Percentiles rank a stretch among this genome's conserved stretches.
Conservation (phyloP, 64 coral and sea anemone species). For the Platygyra sinensis region DNA sequence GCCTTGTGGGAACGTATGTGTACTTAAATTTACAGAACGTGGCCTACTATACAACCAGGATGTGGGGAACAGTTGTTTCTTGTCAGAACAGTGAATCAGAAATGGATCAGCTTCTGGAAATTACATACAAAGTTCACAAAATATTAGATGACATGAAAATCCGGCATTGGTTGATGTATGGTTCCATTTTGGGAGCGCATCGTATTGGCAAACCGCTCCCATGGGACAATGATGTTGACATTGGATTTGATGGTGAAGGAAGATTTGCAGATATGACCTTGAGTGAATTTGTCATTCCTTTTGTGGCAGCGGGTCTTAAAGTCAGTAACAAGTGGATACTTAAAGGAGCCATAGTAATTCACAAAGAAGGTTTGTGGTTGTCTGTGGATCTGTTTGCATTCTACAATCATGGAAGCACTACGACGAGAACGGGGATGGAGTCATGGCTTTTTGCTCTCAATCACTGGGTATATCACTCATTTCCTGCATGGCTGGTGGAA, state of each 20-base stretch:
- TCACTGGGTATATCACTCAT: conserved; percentile 57
- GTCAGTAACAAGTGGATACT: conserved; percentile 55
- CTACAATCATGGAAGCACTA: conserved; percentile 53
- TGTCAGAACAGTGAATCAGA: conserved; percentile 25
- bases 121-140: conserved; percentile 36
- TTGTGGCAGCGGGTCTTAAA: conserved; percentile 31
- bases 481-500: conserved; percentile 56
- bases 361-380: conserved; percentile 11
- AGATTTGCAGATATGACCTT: conserved; percentile 13
- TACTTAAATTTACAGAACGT: neutral
- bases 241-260: conserved; percentile 58
- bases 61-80: conserved; percentile 14
- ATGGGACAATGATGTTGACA: conserved; percentile 74
- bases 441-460: conserved; percentile 55
- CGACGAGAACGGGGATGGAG: conserved; percentile 47
- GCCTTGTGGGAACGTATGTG: neutral
- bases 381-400: conserved; percentile 66
- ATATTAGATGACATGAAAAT: conserved; percentile 32
- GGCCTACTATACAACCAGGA: conserved; percentile 18
- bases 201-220: conserved; percentile 47
- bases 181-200: conserved; percentile 41
- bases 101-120: conserved; percentile 11
- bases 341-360: conserved; percentile 58
- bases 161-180: conserved; percentile 57
- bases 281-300: conserved; percentile 35